Base-by-base conservation (phyloP, 2,888 invertebrate species). In the Mythimna pallens region DNA sequence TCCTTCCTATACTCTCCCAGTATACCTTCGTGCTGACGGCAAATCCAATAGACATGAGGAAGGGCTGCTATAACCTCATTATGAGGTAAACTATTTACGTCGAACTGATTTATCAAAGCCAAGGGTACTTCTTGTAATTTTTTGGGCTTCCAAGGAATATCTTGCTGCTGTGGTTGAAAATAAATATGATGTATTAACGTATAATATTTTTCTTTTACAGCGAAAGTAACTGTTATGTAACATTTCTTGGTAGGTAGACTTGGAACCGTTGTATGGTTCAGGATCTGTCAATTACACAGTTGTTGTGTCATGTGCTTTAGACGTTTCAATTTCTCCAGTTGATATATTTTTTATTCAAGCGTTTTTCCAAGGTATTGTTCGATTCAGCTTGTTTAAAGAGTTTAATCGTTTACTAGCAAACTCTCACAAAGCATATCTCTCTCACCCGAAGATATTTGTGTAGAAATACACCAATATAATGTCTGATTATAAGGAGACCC, bases 31-130 rank as follows among this genome's bases (percentile, higher is more conserved):
- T 65, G 57, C 30, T 34, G 30, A 77, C 43, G 62, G 20, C n/a
- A 81, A 85, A 86, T 84, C 59, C 70, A 86, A 85, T 85, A 78
- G 70, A 76, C 65, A 81, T 76, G 68, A 70, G 72, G 67, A 82
- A 77, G 77, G 69, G 47, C 68, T 70, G 67, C 67, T 52, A 9
- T 79, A 85, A 85, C 81, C 47, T 74, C 64, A 78, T 86, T 86
- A 84, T 65, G 55, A 69, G 52, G 55, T 82, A 84, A 84, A 84
- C 84, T 84, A 83, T 86, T 86, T 86, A 84, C 71, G 64, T 58
- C 64, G 73, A 84, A 81, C 66, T 77, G 83, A 86, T 86, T 86
- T 81, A 65, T 78, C 65, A 76, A 68, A 70, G 66, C 65, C 64
- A 30, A 61, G 12, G 58, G 58, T 73, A 66, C n/a, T 59, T 43